Percentiles rank a stretch among this genome's conserved stretches.
Conservation (phyloP, 2,797 vertebrate species). For the Sebastes ruberrimus region DNA sequence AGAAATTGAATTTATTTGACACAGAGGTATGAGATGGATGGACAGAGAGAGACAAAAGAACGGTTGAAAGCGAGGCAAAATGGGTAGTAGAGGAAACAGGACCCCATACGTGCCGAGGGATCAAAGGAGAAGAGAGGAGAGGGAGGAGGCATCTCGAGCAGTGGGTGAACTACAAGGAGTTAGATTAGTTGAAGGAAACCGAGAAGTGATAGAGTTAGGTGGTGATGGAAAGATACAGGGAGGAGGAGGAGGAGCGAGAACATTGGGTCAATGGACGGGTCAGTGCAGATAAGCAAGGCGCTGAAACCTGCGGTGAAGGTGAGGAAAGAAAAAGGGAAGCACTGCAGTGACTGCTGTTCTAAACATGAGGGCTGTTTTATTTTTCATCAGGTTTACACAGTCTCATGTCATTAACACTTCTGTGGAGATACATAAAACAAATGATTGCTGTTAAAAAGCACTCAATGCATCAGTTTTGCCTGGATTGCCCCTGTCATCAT, state of each 20-base stretch:
- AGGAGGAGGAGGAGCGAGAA: constrained; percentile 17
- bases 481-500: neutral
- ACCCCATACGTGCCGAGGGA: neutral
- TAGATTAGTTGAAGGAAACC: constrained; percentile 10
- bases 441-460: neutral
- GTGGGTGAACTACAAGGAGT: neutral
- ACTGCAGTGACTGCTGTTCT: neutral
- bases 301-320: constrained; percentile 25
- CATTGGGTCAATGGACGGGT: constrained; percentile 43
- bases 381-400: neutral
- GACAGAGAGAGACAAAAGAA: no score
- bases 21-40: no score
- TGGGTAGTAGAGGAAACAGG: neutral
- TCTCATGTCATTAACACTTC: neutral
- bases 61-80: neutral
- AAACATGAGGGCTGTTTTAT: neutral
- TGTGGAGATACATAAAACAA: neutral
- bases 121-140: constrained; percentile 22
- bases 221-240: constrained; percentile 4
- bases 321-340: constrained; percentile 6
- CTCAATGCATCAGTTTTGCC: neutral
- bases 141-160: neutral
- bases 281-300: constrained; percentile 28
- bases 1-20: no score
- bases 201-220: neutral